Evolutionary conservation across 2,113 vertebrate species (phyloP).

Genomic region (Condylura cristata): DNA sequence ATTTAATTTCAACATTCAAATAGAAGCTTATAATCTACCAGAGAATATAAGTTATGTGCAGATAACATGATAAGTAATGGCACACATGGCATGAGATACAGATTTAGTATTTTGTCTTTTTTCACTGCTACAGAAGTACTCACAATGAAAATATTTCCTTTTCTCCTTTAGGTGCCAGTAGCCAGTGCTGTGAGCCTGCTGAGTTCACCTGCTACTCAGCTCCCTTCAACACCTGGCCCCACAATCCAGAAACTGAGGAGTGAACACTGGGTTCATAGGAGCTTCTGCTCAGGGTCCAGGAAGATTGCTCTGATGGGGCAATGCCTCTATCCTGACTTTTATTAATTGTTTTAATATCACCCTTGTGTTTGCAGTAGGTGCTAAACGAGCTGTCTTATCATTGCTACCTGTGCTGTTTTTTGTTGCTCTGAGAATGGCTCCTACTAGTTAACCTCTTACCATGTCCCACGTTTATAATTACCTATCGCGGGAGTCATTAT

Average conservation of each 20-base stretch:
- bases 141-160: not conserved
- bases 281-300: not conserved
- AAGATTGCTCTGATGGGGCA: not conserved
- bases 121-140: not conserved
- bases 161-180: not conserved
- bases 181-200: not conserved
- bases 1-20: constrained; percentile 4
- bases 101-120: constrained; percentile 36
- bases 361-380: not conserved
- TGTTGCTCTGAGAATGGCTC: constrained; percentile 40
- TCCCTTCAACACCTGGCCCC: not conserved
- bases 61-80: not conserved
- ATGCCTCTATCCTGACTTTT: not conserved
- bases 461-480: not conserved
- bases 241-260: not conserved
- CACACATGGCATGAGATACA: not conserved
- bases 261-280: not conserved
- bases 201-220: not conserved
- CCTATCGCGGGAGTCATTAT: not conserved
- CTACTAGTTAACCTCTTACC: constrained; percentile 22
- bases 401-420: not conserved
- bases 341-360: constrained; percentile 42
- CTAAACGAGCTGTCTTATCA: constrained; percentile 28
- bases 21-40: constrained; percentile 10
- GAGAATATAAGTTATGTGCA: constrained; percentile 1